phyloP scores from a whole-genome alignment of 1,140 invertebrate species.

The Acromyrmex charruanus region DNA sequence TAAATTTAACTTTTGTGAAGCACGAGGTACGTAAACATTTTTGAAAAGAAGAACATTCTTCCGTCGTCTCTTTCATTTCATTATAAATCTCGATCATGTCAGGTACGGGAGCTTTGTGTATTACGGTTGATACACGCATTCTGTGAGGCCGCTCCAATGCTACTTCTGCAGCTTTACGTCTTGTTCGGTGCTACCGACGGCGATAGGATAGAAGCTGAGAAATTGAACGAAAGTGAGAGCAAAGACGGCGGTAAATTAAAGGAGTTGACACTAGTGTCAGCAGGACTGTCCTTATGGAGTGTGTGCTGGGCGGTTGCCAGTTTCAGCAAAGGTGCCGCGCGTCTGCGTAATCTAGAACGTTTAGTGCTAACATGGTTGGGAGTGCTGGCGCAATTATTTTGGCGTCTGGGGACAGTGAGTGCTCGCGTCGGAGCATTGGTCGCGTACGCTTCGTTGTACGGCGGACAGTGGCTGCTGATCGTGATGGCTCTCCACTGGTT shows the following conservation, averaged over 20 bases:
- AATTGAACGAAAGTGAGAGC: slow-evolving; percentile 68
- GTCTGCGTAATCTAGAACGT: slow-evolving; percentile 92
- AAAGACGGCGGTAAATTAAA: slow-evolving; percentile 87
- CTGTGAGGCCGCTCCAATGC: slow-evolving; percentile 94
- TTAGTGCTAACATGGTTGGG: slow-evolving; percentile 95
- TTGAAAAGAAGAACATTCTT: neutral
- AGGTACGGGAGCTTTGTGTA: slow-evolving; percentile 91
- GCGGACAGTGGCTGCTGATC: slow-evolving; percentile 90
- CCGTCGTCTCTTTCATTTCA: slow-evolving; percentile 9
- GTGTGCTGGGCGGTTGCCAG: slow-evolving; percentile 96
- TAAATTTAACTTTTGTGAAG: slow-evolving; percentile 94
- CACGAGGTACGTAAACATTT: slow-evolving; percentile 89
- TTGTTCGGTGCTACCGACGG: slow-evolving; percentile 86
- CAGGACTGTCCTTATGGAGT: slow-evolving; percentile 93
- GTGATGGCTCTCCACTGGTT: slow-evolving; percentile 93
- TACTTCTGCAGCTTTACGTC: slow-evolving; percentile 94
- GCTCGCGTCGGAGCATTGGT: slow-evolving; percentile 93
- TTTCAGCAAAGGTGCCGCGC: slow-evolving; percentile 94
- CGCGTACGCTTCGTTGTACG: slow-evolving; percentile 94
- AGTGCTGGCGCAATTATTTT: slow-evolving; percentile 92
- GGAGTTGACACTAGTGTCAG: slow-evolving; percentile 94
- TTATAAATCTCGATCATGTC: neutral
- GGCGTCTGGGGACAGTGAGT: slow-evolving; percentile 95
- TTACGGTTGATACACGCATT: slow-evolving; percentile 95
- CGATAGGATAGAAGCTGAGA: slow-evolving; percentile 60